Evolutionary conservation across 2,888 invertebrate genomes (phyloP).

Genomic region (Ptychoptera contaminata): DNA sequence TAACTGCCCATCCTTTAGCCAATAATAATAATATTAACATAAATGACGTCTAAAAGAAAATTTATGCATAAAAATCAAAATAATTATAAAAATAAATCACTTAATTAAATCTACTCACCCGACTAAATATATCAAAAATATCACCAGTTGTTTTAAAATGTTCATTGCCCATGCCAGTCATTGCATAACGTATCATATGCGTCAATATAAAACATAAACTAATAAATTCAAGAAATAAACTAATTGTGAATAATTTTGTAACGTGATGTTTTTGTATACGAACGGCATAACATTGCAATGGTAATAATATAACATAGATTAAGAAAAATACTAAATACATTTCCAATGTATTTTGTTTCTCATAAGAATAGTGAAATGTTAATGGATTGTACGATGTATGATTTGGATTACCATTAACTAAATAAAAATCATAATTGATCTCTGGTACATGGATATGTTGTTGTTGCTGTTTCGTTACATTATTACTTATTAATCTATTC

Average conservation of each 20-base stretch:
- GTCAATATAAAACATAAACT: constrained; percentile 76
- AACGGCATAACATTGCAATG: constrained; percentile 83
- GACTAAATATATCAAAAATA: constrained; percentile 79
- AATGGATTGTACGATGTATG: constrained; percentile 72
- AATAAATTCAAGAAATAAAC: constrained; percentile 69
- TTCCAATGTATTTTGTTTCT: constrained; percentile 83
- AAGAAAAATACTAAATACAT: constrained; percentile 77
- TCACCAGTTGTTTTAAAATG: constrained; percentile 76
- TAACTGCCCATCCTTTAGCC: constrained; percentile 96
- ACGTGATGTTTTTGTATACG: constrained; percentile 79
- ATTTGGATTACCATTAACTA: constrained; percentile 93
- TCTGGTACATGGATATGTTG: constrained; percentile 17
- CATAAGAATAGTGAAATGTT: constrained; percentile 92
- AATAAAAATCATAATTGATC: constrained; percentile 80
- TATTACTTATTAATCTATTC: neutral
- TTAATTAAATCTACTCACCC: constrained; percentile 40
- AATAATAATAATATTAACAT: constrained; percentile 81
- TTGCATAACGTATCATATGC: constrained; percentile 78
- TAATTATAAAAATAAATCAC: neutral
- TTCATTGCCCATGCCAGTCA: constrained; percentile 77
- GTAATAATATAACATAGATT: constrained; percentile 71
- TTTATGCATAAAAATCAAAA: neutral
- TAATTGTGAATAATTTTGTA: constrained; percentile 77
- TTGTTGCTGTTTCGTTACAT: neutral
- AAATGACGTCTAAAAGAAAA: constrained; percentile 61